Conservation (phyloP, 2,113 vertebrate genomes). For the Nestor notabilis region DNA sequence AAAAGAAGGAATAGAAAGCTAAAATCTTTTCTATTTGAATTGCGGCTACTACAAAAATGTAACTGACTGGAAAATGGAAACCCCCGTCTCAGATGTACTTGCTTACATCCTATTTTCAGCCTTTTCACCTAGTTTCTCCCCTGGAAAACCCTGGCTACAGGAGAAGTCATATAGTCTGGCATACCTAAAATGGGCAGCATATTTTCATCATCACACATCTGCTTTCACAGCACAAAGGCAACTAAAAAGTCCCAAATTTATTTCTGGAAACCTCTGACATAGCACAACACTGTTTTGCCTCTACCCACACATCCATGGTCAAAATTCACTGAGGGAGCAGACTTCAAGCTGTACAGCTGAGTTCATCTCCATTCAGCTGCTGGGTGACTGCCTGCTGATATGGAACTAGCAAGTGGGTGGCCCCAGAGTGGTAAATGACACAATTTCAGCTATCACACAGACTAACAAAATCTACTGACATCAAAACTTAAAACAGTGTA, state of each 20-base stretch:
- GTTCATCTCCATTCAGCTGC: background rate
- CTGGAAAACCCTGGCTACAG: constrained; percentile 40
- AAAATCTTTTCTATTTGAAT: background rate
- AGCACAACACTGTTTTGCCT: background rate
- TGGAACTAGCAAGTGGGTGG: background rate
- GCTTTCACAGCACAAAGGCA: background rate
- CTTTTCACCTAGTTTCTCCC: constrained; percentile 6
- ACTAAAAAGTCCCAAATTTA: constrained; percentile 38
- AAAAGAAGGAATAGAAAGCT: background rate
- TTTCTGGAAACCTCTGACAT: constrained; percentile 18
- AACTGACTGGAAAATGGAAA: background rate
- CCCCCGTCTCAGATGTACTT: background rate
- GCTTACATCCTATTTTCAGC: background rate
- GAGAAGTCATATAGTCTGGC: background rate
- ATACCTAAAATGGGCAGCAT: constrained; percentile 23
- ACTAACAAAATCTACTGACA: background rate
- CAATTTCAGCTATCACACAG: background rate
- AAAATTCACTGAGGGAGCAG: background rate
- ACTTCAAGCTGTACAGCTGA: background rate
- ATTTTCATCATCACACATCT: background rate
- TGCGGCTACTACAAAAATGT: background rate
- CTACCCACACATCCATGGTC: background rate
- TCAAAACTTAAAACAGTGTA: background rate
- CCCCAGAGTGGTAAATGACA: background rate
- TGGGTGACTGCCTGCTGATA: background rate